phyloP scores from a whole-genome alignment of 2,113 vertebrate species.

The Paradisaea rubra region DNA sequence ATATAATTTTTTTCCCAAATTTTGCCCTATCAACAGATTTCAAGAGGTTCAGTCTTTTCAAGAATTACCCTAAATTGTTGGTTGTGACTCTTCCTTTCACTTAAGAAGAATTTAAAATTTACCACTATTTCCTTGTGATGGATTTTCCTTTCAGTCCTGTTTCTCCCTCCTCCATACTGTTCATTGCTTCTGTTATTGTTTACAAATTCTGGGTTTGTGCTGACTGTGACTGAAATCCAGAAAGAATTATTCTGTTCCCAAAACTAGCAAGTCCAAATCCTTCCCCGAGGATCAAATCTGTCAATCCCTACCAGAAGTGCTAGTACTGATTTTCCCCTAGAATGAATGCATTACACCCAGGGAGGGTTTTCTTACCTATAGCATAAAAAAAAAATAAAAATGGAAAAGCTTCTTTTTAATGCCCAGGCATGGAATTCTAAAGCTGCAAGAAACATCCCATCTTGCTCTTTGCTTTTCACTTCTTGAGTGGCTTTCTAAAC shows the following conservation, averaged over 20 bases:
- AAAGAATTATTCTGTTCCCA: not conserved
- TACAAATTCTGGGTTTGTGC: not conserved
- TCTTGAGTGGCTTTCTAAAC: not conserved
- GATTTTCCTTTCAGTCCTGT: not conserved
- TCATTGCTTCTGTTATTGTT: not conserved
- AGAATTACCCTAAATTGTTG: not conserved
- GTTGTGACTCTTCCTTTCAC: not conserved
- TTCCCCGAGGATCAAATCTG: not conserved
- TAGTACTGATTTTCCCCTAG: not conserved
- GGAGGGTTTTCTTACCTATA: not conserved
- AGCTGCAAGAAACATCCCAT: not conserved
- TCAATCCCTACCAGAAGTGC: not conserved
- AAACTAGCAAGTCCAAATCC: not conserved
- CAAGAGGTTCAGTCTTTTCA: not conserved
- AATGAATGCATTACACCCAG: rapidly evolving
- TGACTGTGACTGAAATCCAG: not conserved
- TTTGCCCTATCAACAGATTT: not conserved
- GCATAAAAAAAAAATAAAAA: rapidly evolving
- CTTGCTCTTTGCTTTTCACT: not conserved
- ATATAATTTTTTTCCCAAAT: not conserved
- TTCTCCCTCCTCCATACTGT: not conserved
- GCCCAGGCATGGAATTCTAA: not conserved
- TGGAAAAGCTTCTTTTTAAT: not conserved
- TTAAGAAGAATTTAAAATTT: not conserved
- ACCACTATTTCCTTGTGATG: not conserved